Percentiles rank a stretch among this genome's conserved stretches.
Conservation (phyloP, 2,888 invertebrate species). For the Piscicola geometra region DNA sequence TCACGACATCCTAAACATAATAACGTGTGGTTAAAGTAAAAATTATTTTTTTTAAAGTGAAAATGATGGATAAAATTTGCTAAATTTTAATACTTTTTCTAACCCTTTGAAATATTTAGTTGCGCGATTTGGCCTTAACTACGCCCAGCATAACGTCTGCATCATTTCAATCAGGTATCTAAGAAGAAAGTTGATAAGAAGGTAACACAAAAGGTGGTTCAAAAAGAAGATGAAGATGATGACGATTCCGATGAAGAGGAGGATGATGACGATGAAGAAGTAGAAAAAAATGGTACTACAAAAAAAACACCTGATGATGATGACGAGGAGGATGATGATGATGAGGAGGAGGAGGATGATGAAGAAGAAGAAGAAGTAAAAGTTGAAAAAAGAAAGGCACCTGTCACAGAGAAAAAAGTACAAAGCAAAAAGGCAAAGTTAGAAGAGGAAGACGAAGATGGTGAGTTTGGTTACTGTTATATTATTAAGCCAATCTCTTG, state of each 20-base stretch:
- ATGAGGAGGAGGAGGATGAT: background rate
- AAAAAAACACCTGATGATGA: background rate
- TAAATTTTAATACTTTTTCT: too few species aligned
- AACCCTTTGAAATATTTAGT: too few species aligned
- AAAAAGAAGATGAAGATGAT: slow-evolving; percentile 4
- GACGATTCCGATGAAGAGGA: slow-evolving; percentile 5
- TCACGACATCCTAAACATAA: background rate
- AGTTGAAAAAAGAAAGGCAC: background rate
- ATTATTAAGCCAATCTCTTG: too few species aligned
- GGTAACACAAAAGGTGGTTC: background rate
- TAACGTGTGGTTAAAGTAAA: too few species aligned
- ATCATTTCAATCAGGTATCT: background rate
- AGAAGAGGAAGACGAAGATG: background rate
- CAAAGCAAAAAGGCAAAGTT: background rate
- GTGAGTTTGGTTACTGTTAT: background rate
- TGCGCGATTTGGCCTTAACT: too few species aligned
- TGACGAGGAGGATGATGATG: slow-evolving; percentile 8
- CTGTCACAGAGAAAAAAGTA: background rate
- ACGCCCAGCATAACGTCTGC: too few species aligned
- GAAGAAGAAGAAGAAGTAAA: background rate
- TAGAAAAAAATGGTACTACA: slow-evolving; percentile 7
- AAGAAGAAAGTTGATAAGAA: background rate
- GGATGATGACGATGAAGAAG: slow-evolving; percentile 23
- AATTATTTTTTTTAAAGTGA: too few species aligned
- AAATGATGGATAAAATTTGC: too few species aligned